Evolutionary conservation across 2,888 invertebrate genomes (phyloP).

Genomic region (Pristionchus entomophagus): DNA sequence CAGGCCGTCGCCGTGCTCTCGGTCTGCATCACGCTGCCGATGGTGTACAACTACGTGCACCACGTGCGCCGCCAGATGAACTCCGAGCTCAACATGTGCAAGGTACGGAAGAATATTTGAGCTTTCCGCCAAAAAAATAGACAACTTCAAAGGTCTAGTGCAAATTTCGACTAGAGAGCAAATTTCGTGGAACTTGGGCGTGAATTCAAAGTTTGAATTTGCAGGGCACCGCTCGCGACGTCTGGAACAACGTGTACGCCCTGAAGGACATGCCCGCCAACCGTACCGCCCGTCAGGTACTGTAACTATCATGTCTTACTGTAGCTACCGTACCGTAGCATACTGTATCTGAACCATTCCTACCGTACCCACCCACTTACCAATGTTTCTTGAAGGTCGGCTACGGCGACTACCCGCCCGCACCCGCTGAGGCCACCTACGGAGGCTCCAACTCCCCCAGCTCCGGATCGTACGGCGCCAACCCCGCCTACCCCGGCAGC

Average conservation of each 20-base stretch:
- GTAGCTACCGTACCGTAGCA: not conserved
- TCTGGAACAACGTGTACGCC: conserved; percentile 65
- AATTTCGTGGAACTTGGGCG: not conserved
- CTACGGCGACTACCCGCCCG: conserved; percentile 48
- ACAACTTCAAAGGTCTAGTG: not conserved
- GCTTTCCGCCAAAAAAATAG: not conserved
- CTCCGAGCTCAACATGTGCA: conserved; percentile 64
- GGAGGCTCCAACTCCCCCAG: not conserved
- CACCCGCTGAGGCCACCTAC: conserved; percentile 39
- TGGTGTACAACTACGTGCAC: conserved; percentile 70
- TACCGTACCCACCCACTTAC: not conserved
- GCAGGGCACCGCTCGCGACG: conserved; percentile 65
- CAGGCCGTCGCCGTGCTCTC: conserved; percentile 66
- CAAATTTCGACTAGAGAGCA: not conserved
- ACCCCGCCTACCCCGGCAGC: conserved; percentile 41
- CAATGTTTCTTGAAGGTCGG: conserved; percentile 39
- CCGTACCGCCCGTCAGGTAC: conserved; percentile 62
- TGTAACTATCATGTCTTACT: not conserved
- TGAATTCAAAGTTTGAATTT: conserved; percentile 21
- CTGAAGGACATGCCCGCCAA: conserved; percentile 64
- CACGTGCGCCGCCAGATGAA: conserved; percentile 68
- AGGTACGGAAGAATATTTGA: conserved; percentile 50
- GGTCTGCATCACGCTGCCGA: conserved; percentile 68
- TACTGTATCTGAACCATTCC: too few species aligned
- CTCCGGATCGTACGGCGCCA: conserved; percentile 8